A percentile compares a stretch with the other conserved stretches of the same genome.
Evolutionary conservation across 2,113 vertebrate species (phyloP).

Genomic region (Thunnus maccoyii): DNA sequence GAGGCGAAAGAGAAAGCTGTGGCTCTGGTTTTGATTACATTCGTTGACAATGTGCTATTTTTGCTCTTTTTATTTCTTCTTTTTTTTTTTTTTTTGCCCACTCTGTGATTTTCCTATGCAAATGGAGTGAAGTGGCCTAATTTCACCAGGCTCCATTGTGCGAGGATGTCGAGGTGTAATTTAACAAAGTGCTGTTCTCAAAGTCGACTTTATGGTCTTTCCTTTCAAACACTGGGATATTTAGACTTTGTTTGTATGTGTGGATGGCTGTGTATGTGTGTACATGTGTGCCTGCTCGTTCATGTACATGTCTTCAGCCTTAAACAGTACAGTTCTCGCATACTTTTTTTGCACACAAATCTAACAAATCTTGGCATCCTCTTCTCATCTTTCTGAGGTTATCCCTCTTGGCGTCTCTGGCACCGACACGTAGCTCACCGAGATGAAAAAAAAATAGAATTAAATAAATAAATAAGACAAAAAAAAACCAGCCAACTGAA

Average conservation of each 20-base stretch:
- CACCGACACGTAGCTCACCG: conserved; percentile 49
- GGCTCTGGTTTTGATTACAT: conserved; percentile 65
- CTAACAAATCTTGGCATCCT: conserved; percentile 50
- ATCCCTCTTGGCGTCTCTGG: conserved; percentile 58
- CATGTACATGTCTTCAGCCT: conserved; percentile 11
- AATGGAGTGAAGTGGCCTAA: conserved; percentile 45
- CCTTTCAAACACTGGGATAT: conserved; percentile 49
- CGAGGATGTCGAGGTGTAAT: conserved; percentile 60
- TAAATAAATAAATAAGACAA: neutral
- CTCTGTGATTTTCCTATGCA: conserved; percentile 55
- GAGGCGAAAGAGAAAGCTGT: conserved; percentile 26
- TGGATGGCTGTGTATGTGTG: conserved; percentile 12
- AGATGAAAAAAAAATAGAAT: conserved; percentile 16
- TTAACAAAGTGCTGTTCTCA: conserved; percentile 52
- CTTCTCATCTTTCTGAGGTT: conserved; percentile 50
- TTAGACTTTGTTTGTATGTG: conserved; percentile 30
- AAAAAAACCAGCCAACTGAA: conserved; percentile 26
- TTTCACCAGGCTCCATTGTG: conserved; percentile 56
- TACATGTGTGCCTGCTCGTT: neutral
- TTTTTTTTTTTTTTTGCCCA: conserved; percentile 13
- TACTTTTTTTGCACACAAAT: conserved; percentile 51
- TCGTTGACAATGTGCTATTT: conserved; percentile 65
- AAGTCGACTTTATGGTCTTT: conserved; percentile 38
- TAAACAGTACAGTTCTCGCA: neutral
- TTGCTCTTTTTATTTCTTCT: conserved; percentile 35